A percentile compares a stretch with the other conserved stretches of the same genome.
phyloP scores from a whole-genome alignment of 2,797 vertebrate genomes.

The Darevskia mixta region DNA sequence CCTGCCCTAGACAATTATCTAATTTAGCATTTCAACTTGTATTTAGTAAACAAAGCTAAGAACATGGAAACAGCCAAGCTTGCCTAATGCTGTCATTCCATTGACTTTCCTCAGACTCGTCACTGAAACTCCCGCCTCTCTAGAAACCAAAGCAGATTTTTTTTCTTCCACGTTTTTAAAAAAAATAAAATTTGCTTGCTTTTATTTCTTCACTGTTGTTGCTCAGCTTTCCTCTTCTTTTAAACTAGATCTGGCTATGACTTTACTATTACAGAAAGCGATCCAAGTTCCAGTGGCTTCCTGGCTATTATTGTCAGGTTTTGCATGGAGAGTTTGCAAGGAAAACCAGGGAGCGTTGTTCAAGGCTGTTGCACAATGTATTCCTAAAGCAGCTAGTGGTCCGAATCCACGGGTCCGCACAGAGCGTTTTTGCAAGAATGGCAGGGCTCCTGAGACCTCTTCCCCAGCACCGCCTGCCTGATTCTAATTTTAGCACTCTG shows the following conservation, averaged over 20 bases:
- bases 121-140: too few species aligned
- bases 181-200: not conserved
- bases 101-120: too few species aligned
- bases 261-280: not conserved
- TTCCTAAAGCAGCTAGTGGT: not conserved
- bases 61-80: too few species aligned
- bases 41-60: too few species aligned
- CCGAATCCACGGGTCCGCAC: not conserved
- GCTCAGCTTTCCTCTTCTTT: not conserved
- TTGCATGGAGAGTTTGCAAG: not conserved
- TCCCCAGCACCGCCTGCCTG: not conserved
- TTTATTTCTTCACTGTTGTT: not conserved
- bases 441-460: not conserved
- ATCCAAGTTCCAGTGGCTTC: not conserved
- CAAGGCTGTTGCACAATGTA: not conserved
- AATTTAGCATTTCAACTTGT: too few species aligned
- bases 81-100: too few species aligned
- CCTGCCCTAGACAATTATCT: too few species aligned
- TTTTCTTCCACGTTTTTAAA: not conserved
- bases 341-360: slow-evolving; percentile 1
- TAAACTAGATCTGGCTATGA: not conserved
- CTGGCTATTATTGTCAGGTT: not conserved
- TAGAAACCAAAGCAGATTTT: not conserved
- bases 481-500: too few species aligned
- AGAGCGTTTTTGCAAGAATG: not conserved